A percentile compares a stretch with the other conserved stretches of the same genome.
Evolutionary conservation across 2,888 invertebrate genomes (phyloP).

Genomic region (Cosmia trapezina): DNA sequence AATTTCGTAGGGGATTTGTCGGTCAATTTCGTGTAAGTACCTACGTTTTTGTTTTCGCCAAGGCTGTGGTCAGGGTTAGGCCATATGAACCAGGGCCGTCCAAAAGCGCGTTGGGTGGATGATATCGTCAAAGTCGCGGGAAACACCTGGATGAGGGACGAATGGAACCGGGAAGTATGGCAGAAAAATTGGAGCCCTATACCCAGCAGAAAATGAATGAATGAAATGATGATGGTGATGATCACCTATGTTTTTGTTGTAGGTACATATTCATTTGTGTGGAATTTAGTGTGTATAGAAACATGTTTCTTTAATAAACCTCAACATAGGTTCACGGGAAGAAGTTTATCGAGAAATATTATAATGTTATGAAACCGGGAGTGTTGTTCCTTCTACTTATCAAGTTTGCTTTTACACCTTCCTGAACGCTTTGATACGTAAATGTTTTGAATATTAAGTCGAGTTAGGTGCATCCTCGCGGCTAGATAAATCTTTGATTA

Average conservation of each 20-base stretch:
- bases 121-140: too few species aligned
- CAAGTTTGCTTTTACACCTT: conserved; percentile 57
- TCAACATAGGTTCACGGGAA: conserved; percentile 57
- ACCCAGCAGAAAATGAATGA: too few species aligned
- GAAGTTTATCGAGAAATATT: conserved; percentile 68
- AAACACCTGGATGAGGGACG: too few species aligned
- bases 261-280: conserved; percentile 19
- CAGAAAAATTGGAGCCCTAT: too few species aligned
- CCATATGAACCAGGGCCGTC: too few species aligned
- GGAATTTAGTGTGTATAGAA: conserved; percentile 67
- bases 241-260: not conserved
- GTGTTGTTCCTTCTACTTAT: conserved; percentile 65
- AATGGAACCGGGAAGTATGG: too few species aligned
- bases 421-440: conserved; percentile 54
- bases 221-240: too few species aligned
- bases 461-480: conserved; percentile 48
- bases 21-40: conserved; percentile 80
- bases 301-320: conserved; percentile 69
- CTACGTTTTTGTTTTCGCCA: conserved; percentile 73
- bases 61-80: too few species aligned
- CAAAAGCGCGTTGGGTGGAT: too few species aligned
- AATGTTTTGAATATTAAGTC: conserved; percentile 61
- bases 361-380: conserved; percentile 55
- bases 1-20: conserved; percentile 83
- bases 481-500: conserved; percentile 59